phyloP scores from a whole-genome alignment of 2,797 vertebrate species.

The Macropus fuliginosus region DNA sequence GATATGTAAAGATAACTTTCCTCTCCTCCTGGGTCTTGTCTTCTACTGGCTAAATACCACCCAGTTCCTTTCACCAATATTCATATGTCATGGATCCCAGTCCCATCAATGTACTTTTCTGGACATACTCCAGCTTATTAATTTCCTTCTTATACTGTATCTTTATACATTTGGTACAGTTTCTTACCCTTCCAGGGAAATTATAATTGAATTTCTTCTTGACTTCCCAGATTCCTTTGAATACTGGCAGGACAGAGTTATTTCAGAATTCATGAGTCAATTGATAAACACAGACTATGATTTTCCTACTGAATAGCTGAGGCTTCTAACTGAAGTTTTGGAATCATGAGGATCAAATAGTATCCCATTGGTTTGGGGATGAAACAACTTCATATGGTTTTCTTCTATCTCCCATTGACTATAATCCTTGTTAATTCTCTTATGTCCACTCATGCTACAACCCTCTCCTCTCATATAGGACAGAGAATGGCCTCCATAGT shows the following conservation, averaged over 20 bases:
- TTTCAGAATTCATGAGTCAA: not conserved
- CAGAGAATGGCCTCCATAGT: no score
- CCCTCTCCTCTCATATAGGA: not conserved
- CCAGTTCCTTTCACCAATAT: not conserved
- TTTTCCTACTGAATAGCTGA: not conserved
- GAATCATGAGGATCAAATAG: not conserved
- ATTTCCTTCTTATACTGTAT: not conserved
- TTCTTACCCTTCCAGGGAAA: not conserved
- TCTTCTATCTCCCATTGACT: not conserved
- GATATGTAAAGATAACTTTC: no score
- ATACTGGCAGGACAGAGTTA: not conserved
- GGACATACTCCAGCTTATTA: not conserved
- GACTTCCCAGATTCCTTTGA: not conserved
- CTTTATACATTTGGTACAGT: not conserved
- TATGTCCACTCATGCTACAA: not conserved
- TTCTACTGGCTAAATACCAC: not conserved
- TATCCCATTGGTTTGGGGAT: not conserved
- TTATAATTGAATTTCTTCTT: not conserved
- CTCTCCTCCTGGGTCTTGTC: no score
- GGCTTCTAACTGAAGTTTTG: not conserved
- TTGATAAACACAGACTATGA: not conserved
- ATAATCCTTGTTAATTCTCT: not conserved
- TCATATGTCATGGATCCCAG: not conserved
- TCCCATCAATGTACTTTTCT: not conserved
- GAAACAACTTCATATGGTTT: not conserved